Percentiles rank a stretch among this genome's conserved stretches.
Evolutionary conservation across 2,113 vertebrate species (phyloP).

Genomic region (Rhabdomys dilectus): DNA sequence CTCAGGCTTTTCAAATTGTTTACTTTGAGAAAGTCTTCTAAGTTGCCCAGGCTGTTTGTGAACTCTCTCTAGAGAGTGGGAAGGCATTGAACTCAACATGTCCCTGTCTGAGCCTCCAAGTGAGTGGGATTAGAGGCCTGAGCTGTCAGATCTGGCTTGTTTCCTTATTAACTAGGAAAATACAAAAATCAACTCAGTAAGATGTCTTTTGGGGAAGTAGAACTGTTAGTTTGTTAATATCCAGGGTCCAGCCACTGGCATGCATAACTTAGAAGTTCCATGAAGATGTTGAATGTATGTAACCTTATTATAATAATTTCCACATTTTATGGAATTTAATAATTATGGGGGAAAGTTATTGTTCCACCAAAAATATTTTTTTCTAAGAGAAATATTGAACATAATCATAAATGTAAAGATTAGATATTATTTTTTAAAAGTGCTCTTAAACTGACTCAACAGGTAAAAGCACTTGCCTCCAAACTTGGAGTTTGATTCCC

Average conservation of each 20-base stretch:
- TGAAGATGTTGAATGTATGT: not conserved
- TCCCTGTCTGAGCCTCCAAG: not conserved
- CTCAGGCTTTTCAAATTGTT: not conserved
- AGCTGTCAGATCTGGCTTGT: not conserved
- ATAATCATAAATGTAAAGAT: not conserved
- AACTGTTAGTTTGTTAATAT: not conserved
- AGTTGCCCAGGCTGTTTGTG: not conserved
- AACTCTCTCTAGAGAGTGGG: not conserved
- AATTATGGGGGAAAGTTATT: not conserved
- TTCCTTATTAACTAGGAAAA: not conserved
- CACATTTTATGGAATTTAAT: not conserved
- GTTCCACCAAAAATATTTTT: not conserved
- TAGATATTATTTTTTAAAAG: not conserved
- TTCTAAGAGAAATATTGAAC: conserved; percentile 30
- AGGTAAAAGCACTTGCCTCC: not conserved
- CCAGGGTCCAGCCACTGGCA: not conserved
- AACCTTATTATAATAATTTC: not conserved
- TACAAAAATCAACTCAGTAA: not conserved
- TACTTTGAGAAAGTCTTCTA: not conserved
- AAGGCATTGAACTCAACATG: not conserved
- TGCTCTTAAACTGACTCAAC: not conserved
- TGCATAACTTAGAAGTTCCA: not conserved
- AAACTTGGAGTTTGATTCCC: not conserved
- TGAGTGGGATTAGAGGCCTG: not conserved
- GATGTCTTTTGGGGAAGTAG: not conserved